A percentile compares a stretch with the other conserved stretches of the same genome.
Conservation (phyloP, 2,797 vertebrate species). For the Chrosomus eos region DNA sequence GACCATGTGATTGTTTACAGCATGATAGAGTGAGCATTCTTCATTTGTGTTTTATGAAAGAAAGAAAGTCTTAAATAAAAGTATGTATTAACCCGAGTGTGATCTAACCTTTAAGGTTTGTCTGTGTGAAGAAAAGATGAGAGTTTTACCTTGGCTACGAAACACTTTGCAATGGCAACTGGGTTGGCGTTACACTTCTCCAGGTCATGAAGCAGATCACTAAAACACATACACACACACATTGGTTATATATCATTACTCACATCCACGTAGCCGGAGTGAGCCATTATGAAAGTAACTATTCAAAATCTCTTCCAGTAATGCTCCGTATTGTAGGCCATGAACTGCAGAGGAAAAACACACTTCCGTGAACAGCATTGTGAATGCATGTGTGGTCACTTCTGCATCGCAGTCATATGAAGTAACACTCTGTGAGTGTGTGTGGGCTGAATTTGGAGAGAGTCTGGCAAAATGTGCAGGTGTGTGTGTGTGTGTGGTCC, state of each 20-base stretch:
- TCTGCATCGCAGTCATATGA: background rate
- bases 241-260: constrained; percentile 35
- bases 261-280: constrained; percentile 1
- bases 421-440: background rate
- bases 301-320: background rate
- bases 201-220: constrained; percentile 92
- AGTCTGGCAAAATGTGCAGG: constrained; percentile 38
- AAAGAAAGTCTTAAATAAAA: background rate
- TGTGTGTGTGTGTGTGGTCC: constrained; percentile 38
- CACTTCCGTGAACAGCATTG: constrained; percentile 15
- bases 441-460: constrained; percentile 34
- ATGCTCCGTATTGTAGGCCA: background rate
- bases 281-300: background rate
- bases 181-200: constrained; percentile 96
- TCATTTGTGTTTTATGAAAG: background rate
- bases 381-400: constrained; percentile 13
- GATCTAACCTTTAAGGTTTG: background rate
- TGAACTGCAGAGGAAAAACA: background rate
- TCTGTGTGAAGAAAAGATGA: background rate
- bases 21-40: background rate
- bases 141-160: constrained; percentile 93
- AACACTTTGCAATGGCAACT: constrained; percentile 96
- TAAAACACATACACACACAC: constrained; percentile 67
- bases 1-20: background rate
- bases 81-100: background rate